phyloP scores from a whole-genome alignment of 1,140 invertebrate genomes.

The Trichonephila clavipes region DNA sequence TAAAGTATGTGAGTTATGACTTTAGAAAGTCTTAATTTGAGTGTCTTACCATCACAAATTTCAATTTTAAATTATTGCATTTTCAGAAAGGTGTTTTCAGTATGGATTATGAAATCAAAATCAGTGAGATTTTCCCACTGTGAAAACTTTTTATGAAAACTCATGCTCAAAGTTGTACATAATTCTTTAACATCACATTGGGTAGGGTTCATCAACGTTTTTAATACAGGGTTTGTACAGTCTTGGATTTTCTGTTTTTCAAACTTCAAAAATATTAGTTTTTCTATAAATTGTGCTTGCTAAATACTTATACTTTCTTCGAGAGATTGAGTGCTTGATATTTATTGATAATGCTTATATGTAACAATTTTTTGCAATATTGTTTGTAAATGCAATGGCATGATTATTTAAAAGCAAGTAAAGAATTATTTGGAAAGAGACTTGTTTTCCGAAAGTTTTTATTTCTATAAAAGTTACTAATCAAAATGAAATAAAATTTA shows the following conservation, averaged over 20 bases:
- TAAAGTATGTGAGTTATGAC: neutral
- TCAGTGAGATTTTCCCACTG: neutral
- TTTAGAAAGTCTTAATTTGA: neutral
- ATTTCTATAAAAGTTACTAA: too few relatives aligned
- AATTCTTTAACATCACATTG: neutral
- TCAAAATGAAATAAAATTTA: too few relatives aligned
- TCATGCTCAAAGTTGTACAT: conserved; percentile 26
- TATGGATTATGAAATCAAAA: neutral
- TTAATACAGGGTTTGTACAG: conserved; percentile 19
- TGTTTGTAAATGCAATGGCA: too few relatives aligned
- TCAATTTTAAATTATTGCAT: neutral
- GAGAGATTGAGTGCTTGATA: too few relatives aligned
- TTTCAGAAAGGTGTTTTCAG: neutral
- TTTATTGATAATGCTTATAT: too few relatives aligned
- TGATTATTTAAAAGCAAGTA: too few relatives aligned
- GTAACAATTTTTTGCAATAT: too few relatives aligned
- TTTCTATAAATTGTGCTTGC: too few relatives aligned
- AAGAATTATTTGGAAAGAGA: too few relatives aligned
- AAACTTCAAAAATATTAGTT: neutral
- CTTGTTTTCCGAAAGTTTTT: too few relatives aligned
- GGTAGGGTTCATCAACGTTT: neutral
- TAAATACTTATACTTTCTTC: too few relatives aligned
- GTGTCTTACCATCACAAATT: neutral
- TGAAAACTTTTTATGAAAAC: neutral
- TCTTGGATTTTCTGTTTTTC: neutral